A percentile compares a stretch with the other conserved stretches of the same genome.
phyloP scores from a whole-genome alignment of 1,140 invertebrate species.

The Apis mellifera region Amel_HAv3.1 CM009931.2:27723001-27723500 shows the following conservation, averaged over 20 bases:
- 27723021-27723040: not conserved
- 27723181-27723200: conserved; percentile 76
- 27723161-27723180: conserved; percentile 76
- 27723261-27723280: not conserved
- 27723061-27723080: conserved; percentile 33
- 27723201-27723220: conserved; percentile 73
- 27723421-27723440: too few species aligned
- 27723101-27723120: too few species aligned
- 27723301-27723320: not conserved
- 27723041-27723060: not conserved
- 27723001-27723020: conserved; percentile 56
- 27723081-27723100: not conserved
- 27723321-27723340: too few species aligned
- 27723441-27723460: too few species aligned
- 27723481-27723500: not conserved
- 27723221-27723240: conserved; percentile 70
- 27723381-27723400: too few species aligned
- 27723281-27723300: not conserved
- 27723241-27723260: conserved; percentile 11
- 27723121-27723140: too few species aligned
- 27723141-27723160: conserved; percentile 4
- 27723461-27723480: not conserved
- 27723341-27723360: not conserved
- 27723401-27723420: too few species aligned
- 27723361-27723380: not conserved